phyloP scores from a whole-genome alignment of 2,797 vertebrate genomes.

The Meda fulgida region DNA sequence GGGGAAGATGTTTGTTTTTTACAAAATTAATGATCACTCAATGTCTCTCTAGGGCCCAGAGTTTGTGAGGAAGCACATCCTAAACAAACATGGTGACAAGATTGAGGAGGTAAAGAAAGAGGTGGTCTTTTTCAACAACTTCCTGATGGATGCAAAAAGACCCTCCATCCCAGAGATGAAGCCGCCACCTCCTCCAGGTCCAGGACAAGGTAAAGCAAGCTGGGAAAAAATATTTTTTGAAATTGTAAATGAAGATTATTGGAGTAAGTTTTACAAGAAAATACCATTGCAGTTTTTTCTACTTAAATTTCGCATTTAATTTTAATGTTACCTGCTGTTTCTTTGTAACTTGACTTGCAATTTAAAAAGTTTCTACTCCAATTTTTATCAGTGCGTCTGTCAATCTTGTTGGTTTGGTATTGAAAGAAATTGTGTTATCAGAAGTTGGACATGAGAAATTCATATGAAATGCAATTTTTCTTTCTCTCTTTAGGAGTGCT shows the following conservation, averaged over 20 bases:
- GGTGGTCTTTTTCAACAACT: conserved; percentile 92
- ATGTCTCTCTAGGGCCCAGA: conserved; percentile 84
- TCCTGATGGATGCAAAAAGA: conserved; percentile 91
- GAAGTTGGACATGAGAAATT: background rate
- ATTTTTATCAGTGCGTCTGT: background rate
- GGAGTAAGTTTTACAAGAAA: background rate
- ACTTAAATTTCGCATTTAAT: background rate
- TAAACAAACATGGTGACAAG: conserved; percentile 93
- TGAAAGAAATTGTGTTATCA: no score
- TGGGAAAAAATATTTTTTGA: background rate
- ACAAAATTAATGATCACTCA: background rate
- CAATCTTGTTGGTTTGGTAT: background rate
- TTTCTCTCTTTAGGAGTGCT: conserved; percentile 75
- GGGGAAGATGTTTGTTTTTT: background rate
- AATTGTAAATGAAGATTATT: background rate
- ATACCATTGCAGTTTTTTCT: background rate
- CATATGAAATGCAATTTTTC: background rate
- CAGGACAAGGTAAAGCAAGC: conserved; percentile 78
- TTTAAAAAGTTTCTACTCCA: background rate
- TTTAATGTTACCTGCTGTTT: background rate
- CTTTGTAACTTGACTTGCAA: background rate
- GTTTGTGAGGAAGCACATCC: conserved; percentile 93
- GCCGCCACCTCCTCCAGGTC: conserved; percentile 82
- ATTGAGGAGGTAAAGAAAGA: conserved; percentile 95
- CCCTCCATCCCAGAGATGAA: conserved; percentile 90